These are phyloP conservation scores for Ichneumoninae sp. DNA, from an alignment of 2,888 invertebrate genomes.

Conservation along the genomic window DNA sequence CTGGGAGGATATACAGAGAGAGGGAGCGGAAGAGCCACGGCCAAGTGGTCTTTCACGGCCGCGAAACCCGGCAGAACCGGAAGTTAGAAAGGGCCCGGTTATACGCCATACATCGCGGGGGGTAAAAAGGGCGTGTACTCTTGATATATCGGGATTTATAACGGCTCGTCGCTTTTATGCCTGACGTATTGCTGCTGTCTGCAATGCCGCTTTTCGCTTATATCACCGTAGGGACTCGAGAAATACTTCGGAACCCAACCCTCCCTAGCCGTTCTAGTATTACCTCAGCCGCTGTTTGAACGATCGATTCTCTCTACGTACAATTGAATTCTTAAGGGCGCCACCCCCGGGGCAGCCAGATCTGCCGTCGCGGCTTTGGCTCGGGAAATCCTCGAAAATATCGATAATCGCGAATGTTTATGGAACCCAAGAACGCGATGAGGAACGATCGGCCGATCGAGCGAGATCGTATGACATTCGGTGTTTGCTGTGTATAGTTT, in stretches of 20 bases:
- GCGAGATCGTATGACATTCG: slow-evolving; percentile 65
- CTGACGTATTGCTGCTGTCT: slow-evolving; percentile 62
- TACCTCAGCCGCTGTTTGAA: slow-evolving; percentile 60
- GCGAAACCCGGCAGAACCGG: slow-evolving; percentile 43
- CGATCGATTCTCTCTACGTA: slow-evolving; percentile 55
- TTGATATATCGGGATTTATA: slow-evolving; percentile 65
- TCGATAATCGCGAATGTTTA: slow-evolving; percentile 63
- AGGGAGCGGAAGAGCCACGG: slow-evolving; percentile 4
- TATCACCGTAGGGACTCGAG: slow-evolving; percentile 47
- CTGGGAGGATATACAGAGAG: slow-evolving; percentile 1
- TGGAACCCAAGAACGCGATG: slow-evolving; percentile 29
- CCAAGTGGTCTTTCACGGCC: slow-evolving; percentile 53
- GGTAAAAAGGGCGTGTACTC: slow-evolving; percentile 42
- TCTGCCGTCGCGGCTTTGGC: slow-evolving; percentile 2
- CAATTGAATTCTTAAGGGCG: slow-evolving; percentile 63
- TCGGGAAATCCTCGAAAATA: slow-evolving; percentile 46
- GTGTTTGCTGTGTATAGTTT: slow-evolving; percentile 15
- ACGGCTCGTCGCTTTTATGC: slow-evolving; percentile 60
- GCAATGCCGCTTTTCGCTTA: slow-evolving; percentile 25
- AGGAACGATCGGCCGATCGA: slow-evolving; percentile 54
- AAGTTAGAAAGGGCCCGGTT: slow-evolving; percentile 44
- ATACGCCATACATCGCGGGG: slow-evolving; percentile 31
- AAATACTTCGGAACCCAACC: slow-evolving; percentile 13
- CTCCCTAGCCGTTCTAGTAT: slow-evolving; percentile 42
- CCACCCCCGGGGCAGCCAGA: not conserved